phyloP scores from a whole-genome alignment of 2,888 invertebrate species.

The Catocala fraxini region DNA sequence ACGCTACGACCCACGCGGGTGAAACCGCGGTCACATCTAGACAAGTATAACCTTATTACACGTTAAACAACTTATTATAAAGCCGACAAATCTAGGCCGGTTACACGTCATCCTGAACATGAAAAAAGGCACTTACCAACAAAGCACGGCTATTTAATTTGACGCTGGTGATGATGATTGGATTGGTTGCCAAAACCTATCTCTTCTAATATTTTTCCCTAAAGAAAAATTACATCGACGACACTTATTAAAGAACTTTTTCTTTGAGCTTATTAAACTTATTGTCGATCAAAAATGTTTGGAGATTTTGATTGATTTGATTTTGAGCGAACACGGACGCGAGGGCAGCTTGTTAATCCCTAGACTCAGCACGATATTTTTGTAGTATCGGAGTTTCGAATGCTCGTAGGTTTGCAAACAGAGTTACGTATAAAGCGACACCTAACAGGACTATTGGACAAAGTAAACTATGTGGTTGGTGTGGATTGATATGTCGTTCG shows the following conservation, averaged over 20 bases:
- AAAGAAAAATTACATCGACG: background rate
- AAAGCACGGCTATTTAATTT: too few species aligned
- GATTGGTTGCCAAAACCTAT: slow-evolving; percentile 9
- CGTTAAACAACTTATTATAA: too few species aligned
- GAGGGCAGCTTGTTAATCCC: background rate
- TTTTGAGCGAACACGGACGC: background rate
- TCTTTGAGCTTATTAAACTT: slow-evolving; percentile 31
- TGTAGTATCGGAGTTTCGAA: slow-evolving; percentile 1
- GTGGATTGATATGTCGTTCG: too few species aligned
- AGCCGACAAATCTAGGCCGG: too few species aligned
- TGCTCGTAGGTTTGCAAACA: slow-evolving; percentile 9
- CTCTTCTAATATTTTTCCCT: background rate
- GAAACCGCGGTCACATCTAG: too few species aligned
- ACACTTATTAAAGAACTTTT: slow-evolving; percentile 23
- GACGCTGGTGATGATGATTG: background rate
- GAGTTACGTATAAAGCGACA: slow-evolving; percentile 1
- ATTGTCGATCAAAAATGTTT: slow-evolving; percentile 9
- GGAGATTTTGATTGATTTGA: slow-evolving; percentile 6
- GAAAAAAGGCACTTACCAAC: too few species aligned
- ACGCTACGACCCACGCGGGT: too few species aligned
- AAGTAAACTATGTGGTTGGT: too few species aligned
- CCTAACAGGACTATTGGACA: too few species aligned
- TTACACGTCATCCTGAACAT: too few species aligned
- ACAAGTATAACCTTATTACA: too few species aligned
- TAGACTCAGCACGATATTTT: slow-evolving; percentile 2